These are phyloP conservation scores for Salvelinus namaycush DNA, from an alignment of 2,113 vertebrate genomes.

Conservation along the genomic window DNA sequence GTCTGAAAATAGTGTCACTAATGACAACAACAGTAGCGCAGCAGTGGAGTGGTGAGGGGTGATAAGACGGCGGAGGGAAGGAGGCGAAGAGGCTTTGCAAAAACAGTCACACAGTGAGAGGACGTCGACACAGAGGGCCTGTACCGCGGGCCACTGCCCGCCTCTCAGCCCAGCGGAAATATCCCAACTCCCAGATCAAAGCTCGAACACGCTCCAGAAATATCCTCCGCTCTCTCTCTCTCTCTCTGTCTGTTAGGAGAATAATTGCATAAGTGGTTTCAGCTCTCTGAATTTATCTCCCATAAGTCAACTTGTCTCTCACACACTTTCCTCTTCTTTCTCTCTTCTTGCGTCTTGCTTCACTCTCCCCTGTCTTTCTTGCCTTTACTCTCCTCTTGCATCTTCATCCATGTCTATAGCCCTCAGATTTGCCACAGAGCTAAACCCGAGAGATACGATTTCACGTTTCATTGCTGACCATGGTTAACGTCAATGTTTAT, in stretches of 20 bases:
- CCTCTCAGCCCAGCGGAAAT: neutral
- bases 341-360: neutral
- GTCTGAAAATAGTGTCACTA: neutral
- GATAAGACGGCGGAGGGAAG: neutral
- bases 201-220: neutral
- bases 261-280: constrained; percentile 4
- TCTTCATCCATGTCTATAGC: neutral
- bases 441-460: neutral
- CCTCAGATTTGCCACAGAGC: neutral
- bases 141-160: too few species aligned
- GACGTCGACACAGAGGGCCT: neutral
- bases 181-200: constrained; percentile 4
- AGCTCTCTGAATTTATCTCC: neutral
- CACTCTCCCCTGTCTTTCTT: neutral
- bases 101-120: neutral
- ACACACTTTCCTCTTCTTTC: neutral
- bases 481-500: neutral
- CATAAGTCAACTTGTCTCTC: neutral
- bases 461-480: neutral
- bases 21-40: neutral
- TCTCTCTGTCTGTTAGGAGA: neutral
- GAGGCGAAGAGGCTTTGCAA: neutral
- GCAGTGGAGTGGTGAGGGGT: neutral
- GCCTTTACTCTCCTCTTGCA: neutral
- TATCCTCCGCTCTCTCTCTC: constrained; percentile 2